These are phyloP conservation scores for Sminthurinus aureus DNA, from an alignment of 2,888 invertebrate genomes.

Conservation along the genomic window DNA sequence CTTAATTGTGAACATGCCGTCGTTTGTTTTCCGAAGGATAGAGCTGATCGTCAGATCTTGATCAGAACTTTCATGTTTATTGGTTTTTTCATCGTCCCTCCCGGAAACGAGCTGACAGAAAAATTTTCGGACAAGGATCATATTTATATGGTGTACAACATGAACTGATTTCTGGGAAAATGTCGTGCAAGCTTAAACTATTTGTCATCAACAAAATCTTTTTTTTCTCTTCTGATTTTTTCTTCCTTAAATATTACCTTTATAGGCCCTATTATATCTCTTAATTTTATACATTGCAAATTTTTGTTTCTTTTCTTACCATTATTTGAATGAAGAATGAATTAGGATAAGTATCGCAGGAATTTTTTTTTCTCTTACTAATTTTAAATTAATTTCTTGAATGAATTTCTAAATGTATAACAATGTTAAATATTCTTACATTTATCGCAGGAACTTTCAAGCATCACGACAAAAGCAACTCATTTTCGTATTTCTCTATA, in stretches of 20 bases:
- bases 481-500: slow-evolving; percentile 32
- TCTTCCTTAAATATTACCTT: neutral
- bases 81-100: slow-evolving; percentile 88
- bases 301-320: too few relatives aligned
- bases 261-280: too few relatives aligned
- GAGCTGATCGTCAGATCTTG: slow-evolving; percentile 82
- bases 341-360: neutral
- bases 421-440: neutral
- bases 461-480: slow-evolving; percentile 11
- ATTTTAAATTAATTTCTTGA: neutral
- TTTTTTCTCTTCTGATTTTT: neutral
- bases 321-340: too few relatives aligned
- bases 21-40: slow-evolving; percentile 82
- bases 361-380: neutral
- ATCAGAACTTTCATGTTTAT: slow-evolving; percentile 97
- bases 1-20: slow-evolving; percentile 82
- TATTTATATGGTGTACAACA: slow-evolving; percentile 70
- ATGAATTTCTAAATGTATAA: too few relatives aligned
- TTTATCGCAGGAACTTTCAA: neutral
- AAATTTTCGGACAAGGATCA: slow-evolving; percentile 70
- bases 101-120: slow-evolving; percentile 72
- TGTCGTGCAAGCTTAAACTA: neutral
- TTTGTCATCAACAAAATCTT: neutral
- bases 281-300: too few relatives aligned
- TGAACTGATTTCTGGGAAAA: slow-evolving; percentile 50